These are phyloP conservation scores for Poecilia wingei DNA, from an alignment of 2,797 vertebrate species.

Conservation along the genomic window DNA sequence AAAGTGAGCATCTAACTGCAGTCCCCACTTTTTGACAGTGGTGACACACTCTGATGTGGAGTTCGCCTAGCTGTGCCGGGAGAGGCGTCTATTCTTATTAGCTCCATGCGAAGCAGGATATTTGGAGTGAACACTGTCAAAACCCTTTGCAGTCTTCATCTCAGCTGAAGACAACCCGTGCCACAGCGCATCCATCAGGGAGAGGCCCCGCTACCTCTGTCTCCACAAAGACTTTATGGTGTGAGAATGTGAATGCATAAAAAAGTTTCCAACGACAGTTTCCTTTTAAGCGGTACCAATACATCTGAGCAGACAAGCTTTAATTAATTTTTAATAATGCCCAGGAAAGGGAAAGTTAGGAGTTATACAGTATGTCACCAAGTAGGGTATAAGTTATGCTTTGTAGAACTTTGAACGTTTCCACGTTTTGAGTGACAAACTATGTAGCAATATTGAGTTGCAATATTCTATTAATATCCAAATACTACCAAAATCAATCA, in stretches of 20 bases:
- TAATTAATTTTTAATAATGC: conserved; percentile 59
- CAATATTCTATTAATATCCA: background rate
- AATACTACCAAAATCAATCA: background rate
- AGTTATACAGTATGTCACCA: conserved; percentile 9
- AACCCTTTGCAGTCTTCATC: conserved; percentile 60
- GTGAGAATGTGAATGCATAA: conserved; percentile 47
- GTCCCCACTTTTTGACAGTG: conserved; percentile 64
- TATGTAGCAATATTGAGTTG: background rate
- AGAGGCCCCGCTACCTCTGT: conserved; percentile 50
- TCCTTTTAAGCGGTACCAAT: conserved; percentile 39
- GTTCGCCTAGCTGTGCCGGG: conserved; percentile 59
- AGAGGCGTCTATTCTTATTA: conserved; percentile 74
- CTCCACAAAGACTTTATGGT: conserved; percentile 44
- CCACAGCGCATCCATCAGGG: conserved; percentile 64
- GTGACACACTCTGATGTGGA: conserved; percentile 70
- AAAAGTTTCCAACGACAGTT: conserved; percentile 53
- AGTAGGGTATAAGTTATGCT: conserved; percentile 7
- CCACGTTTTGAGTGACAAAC: conserved; percentile 7
- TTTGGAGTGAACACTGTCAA: conserved; percentile 73
- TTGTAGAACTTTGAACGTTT: conserved; percentile 14
- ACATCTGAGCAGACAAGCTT: conserved; percentile 36
- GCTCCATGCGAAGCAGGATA: conserved; percentile 65
- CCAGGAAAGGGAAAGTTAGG: conserved; percentile 8
- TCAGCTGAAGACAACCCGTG: conserved; percentile 64
- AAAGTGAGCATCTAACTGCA: conserved; percentile 70